Evolutionary conservation across 2,888 invertebrate species (phyloP), one percentile per base, ranked within the genome.

Genomic region (Bembecia ichneumoniformis): DNA sequence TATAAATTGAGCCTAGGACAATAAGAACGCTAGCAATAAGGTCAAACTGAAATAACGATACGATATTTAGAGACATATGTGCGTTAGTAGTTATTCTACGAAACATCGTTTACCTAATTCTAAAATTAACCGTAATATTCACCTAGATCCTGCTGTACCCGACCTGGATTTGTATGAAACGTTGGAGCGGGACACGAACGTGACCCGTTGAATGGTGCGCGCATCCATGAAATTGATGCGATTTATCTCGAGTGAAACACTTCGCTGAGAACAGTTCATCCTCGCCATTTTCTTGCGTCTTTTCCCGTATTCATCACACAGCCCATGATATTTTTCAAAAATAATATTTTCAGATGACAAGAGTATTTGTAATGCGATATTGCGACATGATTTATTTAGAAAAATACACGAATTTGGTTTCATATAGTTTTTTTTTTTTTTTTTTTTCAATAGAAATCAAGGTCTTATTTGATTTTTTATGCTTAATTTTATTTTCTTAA

Each of bases 141-240:
- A 40, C 40, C 40, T 40, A 40, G 40, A 5, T 40, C 40, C 40
- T 40, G 11, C 14, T 13, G 5, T 11, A 14, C 40, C 28, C 58
- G 56, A 43, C 55, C 56, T 57, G 64, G 64, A 63, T 68, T 60
- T 54, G 63, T 61, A 55, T 58, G 54, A 58, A 60, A 55, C 51
- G 57, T 58, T 52, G 52, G 54, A 40, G 59, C 57, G 59, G 54
- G 54, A 49, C 13, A 3, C 40, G 40, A 40, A 40, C 40, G 13
- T 40, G 40, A 11, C 40, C 40, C 13, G n/a, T 40, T 40, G 40
- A 40, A 40, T 13, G n/a, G 40, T 40, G 40, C 36, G 13, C 13
- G 13, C n/a, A 40, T 40, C 9, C 40, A 13, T 40, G 13, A 40
- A 40, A 40, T 40, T 40, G 40, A n/a, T 40, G 3, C 40, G 14